These are phyloP conservation scores for Cephalopholis sonnerati DNA, from an alignment of 2,113 vertebrate species.

Conservation along the genomic window DNA sequence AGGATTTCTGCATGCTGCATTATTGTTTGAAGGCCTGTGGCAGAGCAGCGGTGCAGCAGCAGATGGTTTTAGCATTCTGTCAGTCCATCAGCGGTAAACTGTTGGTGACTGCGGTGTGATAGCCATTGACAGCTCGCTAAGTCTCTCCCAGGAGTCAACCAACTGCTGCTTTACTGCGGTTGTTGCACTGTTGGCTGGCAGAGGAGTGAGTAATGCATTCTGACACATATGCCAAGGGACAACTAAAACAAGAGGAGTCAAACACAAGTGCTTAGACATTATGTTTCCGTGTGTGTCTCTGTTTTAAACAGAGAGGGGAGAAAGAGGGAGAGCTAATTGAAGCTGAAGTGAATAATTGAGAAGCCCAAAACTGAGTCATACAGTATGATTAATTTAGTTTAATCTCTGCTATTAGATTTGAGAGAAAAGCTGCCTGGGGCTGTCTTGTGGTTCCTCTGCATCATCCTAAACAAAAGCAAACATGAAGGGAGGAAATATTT, in stretches of 20 bases:
- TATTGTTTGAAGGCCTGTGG: slow-evolving; percentile 6
- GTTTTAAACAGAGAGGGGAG: not conserved
- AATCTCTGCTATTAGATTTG: slow-evolving; percentile 34
- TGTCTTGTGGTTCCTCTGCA: not conserved
- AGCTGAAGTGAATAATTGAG: slow-evolving; percentile 53
- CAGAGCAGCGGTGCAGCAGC: not conserved
- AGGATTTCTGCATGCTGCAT: not conserved
- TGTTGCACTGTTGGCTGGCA: slow-evolving; percentile 10
- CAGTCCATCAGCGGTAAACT: slow-evolving; percentile 10
- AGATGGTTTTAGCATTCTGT: not conserved
- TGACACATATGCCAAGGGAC: slow-evolving; percentile 47
- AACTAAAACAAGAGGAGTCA: slow-evolving; percentile 21
- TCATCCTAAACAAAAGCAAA: slow-evolving; percentile 6
- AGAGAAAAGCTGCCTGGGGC: slow-evolving; percentile 25
- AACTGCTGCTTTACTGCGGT: slow-evolving; percentile 20
- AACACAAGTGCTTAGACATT: slow-evolving; percentile 9
- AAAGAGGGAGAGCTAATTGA: slow-evolving; percentile 25
- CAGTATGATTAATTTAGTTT: slow-evolving; percentile 48
- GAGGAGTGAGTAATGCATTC: slow-evolving; percentile 29
- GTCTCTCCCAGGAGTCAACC: slow-evolving; percentile 33
- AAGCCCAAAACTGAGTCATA: slow-evolving; percentile 31
- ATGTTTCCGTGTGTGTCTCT: slow-evolving; percentile 3
- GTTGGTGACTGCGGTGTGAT: slow-evolving; percentile 37
- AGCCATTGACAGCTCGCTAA: slow-evolving; percentile 33
- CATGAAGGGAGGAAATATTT: not conserved